Conservation (phyloP, 2,888 invertebrate species). For the Branchipolynoe longqiensis region DNA sequence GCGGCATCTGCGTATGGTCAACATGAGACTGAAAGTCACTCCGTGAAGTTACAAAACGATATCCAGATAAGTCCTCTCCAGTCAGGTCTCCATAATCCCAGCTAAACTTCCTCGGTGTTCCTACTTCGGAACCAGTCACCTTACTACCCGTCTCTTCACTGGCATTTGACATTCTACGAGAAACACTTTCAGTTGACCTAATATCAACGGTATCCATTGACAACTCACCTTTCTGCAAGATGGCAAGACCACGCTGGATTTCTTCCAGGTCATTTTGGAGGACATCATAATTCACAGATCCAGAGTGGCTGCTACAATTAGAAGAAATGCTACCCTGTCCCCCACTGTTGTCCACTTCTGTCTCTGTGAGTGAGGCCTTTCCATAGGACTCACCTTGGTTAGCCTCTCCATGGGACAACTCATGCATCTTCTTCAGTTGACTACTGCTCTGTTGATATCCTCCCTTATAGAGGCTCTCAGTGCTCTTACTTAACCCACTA, state of each 20-base stretch:
- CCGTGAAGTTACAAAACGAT: constrained; percentile 44
- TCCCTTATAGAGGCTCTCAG: background rate
- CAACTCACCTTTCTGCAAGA: constrained; percentile 59
- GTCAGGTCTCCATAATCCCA: constrained; percentile 76
- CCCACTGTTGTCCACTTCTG: background rate
- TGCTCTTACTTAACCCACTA: constrained; percentile 1
- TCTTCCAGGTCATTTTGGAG: constrained; percentile 78
- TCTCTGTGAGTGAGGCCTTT: background rate
- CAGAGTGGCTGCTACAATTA: constrained; percentile 54
- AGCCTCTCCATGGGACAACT: too few relatives aligned
- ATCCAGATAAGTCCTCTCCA: constrained; percentile 54
- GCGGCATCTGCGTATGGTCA: background rate
- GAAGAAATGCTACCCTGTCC: constrained; percentile 49
- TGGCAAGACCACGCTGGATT: constrained; percentile 74
- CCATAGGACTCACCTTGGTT: background rate
- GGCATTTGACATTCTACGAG: constrained; percentile 67
- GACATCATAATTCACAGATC: constrained; percentile 70
- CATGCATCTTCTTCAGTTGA: background rate
- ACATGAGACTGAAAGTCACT: constrained; percentile 14
- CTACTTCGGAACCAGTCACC: constrained; percentile 41
- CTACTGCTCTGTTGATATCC: background rate
- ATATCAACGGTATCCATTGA: background rate
- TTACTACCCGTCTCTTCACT: constrained; percentile 27
- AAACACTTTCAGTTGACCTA: background rate
- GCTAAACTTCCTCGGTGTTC: constrained; percentile 50